Conservation (phyloP, 2,888 invertebrate species). For the Trissolcus brochymenae region DNA sequence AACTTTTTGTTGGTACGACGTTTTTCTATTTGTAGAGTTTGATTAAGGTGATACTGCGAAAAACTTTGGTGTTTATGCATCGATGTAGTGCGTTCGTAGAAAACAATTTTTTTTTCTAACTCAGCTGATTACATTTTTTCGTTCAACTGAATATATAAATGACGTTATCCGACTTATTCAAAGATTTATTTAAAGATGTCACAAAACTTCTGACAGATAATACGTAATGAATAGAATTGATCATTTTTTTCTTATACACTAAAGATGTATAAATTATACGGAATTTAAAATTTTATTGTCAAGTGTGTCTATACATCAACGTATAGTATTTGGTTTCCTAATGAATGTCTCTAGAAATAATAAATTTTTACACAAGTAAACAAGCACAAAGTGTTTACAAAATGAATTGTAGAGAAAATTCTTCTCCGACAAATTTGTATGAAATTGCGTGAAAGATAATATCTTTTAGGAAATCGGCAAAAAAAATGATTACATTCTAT, state of each 20-base stretch:
- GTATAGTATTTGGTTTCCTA: neutral
- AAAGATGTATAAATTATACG: no score
- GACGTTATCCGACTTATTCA: conserved; percentile 34
- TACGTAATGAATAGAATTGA: conserved; percentile 18
- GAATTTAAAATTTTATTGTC: no score
- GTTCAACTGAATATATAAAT: conserved; percentile 3
- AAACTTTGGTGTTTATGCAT: conserved; percentile 25
- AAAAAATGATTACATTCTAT: conserved; percentile 1
- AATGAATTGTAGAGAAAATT: neutral
- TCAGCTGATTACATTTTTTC: conserved; percentile 35
- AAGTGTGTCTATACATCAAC: neutral
- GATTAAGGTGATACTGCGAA: conserved; percentile 35
- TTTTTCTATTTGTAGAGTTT: conserved; percentile 24
- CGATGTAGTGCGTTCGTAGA: neutral
- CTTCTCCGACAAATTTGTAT: neutral
- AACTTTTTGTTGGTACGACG: neutral
- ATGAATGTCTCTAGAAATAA: neutral
- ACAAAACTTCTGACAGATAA: no score
- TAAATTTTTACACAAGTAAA: neutral
- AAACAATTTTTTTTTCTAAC: conserved; percentile 9
- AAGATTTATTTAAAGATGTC: neutral
- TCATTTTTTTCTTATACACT: neutral
- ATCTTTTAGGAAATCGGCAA: conserved; percentile 1
- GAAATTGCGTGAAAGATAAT: neutral
- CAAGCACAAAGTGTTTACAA: neutral